Percentiles rank a stretch among this genome's conserved stretches.
Conservation (phyloP, 1,140 invertebrate genomes). For the Drosophila quadrilineata region DNA sequence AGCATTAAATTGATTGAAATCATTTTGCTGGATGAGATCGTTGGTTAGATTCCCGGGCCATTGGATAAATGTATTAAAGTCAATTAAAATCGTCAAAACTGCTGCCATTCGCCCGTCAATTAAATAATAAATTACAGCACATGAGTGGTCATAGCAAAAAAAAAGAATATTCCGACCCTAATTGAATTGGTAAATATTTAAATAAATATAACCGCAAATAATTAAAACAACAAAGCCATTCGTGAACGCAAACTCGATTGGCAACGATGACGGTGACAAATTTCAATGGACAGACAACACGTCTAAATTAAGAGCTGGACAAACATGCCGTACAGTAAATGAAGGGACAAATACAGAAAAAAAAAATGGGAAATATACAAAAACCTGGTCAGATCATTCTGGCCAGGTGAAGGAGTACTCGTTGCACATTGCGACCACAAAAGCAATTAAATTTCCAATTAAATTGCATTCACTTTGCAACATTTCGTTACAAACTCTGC, state of each 20-base stretch:
- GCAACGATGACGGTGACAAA: conserved; percentile 46
- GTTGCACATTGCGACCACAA: conserved; percentile 65
- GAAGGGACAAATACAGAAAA: conserved; percentile 21
- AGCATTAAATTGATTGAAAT: conserved; percentile 75
- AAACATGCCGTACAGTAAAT: conserved; percentile 48
- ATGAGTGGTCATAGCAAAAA: conserved; percentile 8
- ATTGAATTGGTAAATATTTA: conserved; percentile 81
- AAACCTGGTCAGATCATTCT: conserved; percentile 13
- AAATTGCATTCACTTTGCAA: conserved; percentile 75
- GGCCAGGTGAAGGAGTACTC: conserved; percentile 33
- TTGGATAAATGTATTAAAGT: conserved; percentile 43
- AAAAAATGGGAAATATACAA: not conserved
- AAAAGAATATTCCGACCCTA: conserved; percentile 48
- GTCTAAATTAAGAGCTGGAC: conserved; percentile 72
- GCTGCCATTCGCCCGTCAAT: conserved; percentile 41
- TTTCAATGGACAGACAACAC: conserved; percentile 63
- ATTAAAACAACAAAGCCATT: conserved; percentile 79
- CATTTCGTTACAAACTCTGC: conserved; percentile 63
- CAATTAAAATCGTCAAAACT: conserved; percentile 47
- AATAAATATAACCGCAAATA: conserved; percentile 80
- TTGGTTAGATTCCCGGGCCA: not conserved
- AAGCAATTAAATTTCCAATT: conserved; percentile 81
- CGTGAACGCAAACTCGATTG: conserved; percentile 33
- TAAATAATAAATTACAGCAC: conserved; percentile 44
- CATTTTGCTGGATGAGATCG: not conserved